phyloP scores from a whole-genome alignment of 2,797 vertebrate species.

The Syngnathus rostellatus region DNA sequence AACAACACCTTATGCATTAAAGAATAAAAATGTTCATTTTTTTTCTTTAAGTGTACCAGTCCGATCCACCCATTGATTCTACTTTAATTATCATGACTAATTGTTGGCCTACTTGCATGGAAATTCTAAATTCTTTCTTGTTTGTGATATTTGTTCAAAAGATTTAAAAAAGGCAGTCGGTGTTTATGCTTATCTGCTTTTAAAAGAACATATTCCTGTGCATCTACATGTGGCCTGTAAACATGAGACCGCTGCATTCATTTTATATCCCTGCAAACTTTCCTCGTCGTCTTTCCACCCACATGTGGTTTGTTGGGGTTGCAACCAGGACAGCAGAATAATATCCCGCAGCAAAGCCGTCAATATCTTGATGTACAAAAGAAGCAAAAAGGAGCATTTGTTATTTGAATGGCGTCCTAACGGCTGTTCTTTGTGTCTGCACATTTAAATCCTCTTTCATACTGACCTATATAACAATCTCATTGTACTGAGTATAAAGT shows the following conservation, averaged over 20 bases:
- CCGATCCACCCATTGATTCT: slow-evolving; percentile 11
- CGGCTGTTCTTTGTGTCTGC: not conserved
- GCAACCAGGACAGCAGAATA: not conserved
- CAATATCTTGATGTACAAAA: not conserved
- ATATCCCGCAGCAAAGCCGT: slow-evolving; percentile 1
- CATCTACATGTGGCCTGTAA: slow-evolving; percentile 1
- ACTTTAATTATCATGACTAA: slow-evolving; percentile 27
- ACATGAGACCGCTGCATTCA: not conserved
- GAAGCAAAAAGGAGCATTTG: not conserved
- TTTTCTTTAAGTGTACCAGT: slow-evolving; percentile 3
- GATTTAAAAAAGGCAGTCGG: not conserved
- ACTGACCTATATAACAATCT: too few relatives aligned
- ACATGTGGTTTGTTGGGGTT: not conserved
- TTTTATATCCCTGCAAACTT: not conserved
- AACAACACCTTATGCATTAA: too few relatives aligned
- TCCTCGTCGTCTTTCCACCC: not conserved
- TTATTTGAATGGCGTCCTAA: not conserved
- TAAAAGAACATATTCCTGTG: not conserved
- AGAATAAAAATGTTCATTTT: too few relatives aligned
- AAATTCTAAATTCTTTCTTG: not conserved
- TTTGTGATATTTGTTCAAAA: too few relatives aligned
- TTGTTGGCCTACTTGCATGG: slow-evolving; percentile 16
- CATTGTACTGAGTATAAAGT: too few relatives aligned
- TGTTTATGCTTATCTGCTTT: not conserved
- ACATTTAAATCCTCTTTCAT: not conserved